Evolutionary conservation across 2,888 invertebrate genomes (phyloP).

Genomic region (Xestobium rufovillosum): DNA sequence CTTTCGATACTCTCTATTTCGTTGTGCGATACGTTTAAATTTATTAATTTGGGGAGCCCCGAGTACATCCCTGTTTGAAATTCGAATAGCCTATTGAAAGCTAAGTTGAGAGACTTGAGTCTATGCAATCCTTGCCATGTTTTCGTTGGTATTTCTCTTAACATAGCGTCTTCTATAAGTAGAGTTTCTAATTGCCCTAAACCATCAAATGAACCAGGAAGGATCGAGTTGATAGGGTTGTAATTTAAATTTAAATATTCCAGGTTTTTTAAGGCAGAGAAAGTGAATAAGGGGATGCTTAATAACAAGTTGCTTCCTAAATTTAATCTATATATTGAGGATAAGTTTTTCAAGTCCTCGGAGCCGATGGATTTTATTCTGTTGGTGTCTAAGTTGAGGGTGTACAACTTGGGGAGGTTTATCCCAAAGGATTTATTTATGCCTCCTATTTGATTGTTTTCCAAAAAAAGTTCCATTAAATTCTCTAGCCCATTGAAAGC

Average conservation of each 20-base stretch:
- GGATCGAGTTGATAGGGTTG: constrained; percentile 31
- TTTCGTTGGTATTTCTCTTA: constrained; percentile 27
- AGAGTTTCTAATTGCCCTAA: constrained; percentile 32
- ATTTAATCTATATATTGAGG: constrained; percentile 29
- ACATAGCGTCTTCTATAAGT: constrained; percentile 32
- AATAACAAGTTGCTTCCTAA: constrained; percentile 31
- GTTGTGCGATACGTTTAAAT: constrained; percentile 36
- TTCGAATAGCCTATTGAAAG: constrained; percentile 30
- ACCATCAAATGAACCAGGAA: constrained; percentile 29
- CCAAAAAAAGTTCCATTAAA: constrained; percentile 33
- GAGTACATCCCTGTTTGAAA: constrained; percentile 34
- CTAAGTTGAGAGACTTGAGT: constrained; percentile 30
- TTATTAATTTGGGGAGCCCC: constrained; percentile 35
- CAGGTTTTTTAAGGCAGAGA: constrained; percentile 26
- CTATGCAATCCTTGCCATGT: constrained; percentile 29
- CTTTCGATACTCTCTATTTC: constrained; percentile 28
- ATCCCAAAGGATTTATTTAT: constrained; percentile 23
- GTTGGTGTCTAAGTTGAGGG: constrained; percentile 33
- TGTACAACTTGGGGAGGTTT: constrained; percentile 25
- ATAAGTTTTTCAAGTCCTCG: constrained; percentile 31
- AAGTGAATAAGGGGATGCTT: constrained; percentile 23
- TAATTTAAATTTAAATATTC: constrained; percentile 29
- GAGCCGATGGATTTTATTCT: constrained; percentile 27
- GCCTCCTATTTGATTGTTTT: constrained; percentile 29
- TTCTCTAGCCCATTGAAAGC: constrained; percentile 33